phyloP scores from a whole-genome alignment of 2,113 vertebrate genomes.

The Poeciliopsis occidentalis region DNA sequence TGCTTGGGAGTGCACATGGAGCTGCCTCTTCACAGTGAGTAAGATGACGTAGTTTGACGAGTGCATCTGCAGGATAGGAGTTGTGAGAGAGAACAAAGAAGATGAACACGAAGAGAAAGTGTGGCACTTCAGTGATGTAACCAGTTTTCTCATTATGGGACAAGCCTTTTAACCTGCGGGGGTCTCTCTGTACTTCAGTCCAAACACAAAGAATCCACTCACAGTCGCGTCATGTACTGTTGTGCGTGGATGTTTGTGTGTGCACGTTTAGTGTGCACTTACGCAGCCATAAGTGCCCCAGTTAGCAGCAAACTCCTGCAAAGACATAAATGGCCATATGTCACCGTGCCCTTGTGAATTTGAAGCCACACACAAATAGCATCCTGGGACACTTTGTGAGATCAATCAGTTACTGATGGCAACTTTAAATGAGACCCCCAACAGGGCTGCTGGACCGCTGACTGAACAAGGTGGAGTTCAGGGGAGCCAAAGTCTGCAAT shows the following conservation, averaged over 20 bases:
- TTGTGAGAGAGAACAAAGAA: slow-evolving; percentile 5
- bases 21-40: slow-evolving; percentile 77
- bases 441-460: slow-evolving; percentile 10
- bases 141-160: slow-evolving; percentile 42
- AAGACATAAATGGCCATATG: slow-evolving; percentile 47
- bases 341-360: slow-evolving; percentile 65
- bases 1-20: slow-evolving; percentile 68
- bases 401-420: slow-evolving; percentile 13
- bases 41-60: slow-evolving; percentile 5
- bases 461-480: slow-evolving; percentile 12
- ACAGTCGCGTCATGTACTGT: slow-evolving; percentile 18
- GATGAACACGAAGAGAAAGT: slow-evolving; percentile 9
- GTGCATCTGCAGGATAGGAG: neutral
- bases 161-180: slow-evolving; percentile 49
- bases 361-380: slow-evolving; percentile 19
- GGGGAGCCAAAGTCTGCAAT: neutral
- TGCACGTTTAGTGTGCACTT: slow-evolving; percentile 7
- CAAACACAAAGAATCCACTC: slow-evolving; percentile 28
- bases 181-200: slow-evolving; percentile 47
- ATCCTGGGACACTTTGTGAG: slow-evolving; percentile 7
- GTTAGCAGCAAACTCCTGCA: slow-evolving; percentile 49
- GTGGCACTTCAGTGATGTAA: slow-evolving; percentile 48
- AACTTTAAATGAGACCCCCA: slow-evolving; percentile 49
- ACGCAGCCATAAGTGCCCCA: slow-evolving; percentile 8
- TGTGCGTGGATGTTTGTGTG: slow-evolving; percentile 8